Evolutionary conservation across 1,140 invertebrate genomes (phyloP).

Genomic region (Palaemon carinicauda): DNA sequence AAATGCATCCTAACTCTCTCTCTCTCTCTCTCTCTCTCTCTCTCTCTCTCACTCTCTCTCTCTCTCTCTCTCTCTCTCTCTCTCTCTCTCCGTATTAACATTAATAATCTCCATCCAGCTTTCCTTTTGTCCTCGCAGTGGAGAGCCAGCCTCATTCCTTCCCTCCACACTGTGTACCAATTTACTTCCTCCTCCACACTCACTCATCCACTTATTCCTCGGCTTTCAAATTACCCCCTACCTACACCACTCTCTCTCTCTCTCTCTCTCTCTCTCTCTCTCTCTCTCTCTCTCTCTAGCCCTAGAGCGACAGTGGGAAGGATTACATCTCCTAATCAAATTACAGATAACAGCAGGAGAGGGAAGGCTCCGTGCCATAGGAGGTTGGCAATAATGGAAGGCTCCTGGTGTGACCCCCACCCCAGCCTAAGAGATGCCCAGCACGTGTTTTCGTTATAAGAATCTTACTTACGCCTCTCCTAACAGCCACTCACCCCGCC

Average conservation of each 20-base stretch:
- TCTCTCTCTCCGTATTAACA: not conserved
- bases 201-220: not conserved
- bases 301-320: no score
- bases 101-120: no score
- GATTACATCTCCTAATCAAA: no score
- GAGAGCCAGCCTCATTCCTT: not conserved
- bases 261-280: conserved; percentile 4
- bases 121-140: no score
- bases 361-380: no score
- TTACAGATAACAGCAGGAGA: no score
- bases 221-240: not conserved
- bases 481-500: no score
- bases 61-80: not conserved
- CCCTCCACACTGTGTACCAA: not conserved
- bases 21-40: not conserved
- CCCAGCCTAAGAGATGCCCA: no score
- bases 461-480: no score
- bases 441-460: no score
- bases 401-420: no score
- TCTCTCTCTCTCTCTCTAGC: conserved; percentile 7
- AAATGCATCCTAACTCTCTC: not conserved
- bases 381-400: no score
- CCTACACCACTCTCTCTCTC: not conserved
- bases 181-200: not conserved
- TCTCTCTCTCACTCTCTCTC: not conserved